A percentile compares a stretch with the other conserved stretches of the same genome.
Evolutionary conservation across 2,113 vertebrate genomes (phyloP).

Genomic region (Microtus pennsylvanicus): DNA sequence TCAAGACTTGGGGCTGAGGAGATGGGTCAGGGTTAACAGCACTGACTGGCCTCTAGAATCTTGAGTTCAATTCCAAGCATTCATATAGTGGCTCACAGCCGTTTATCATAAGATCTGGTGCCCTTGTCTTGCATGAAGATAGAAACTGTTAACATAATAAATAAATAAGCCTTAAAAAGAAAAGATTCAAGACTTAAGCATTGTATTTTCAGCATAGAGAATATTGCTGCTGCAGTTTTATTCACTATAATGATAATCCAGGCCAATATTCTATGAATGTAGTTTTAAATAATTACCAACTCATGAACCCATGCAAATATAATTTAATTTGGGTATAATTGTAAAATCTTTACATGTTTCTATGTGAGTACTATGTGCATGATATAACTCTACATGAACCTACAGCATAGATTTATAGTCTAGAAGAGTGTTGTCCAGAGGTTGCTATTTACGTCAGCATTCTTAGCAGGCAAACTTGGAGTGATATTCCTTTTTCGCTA

Average conservation of each 20-base stretch:
- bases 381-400: neutral
- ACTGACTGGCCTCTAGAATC: too few species aligned
- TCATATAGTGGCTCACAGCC: too few species aligned
- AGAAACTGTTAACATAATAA: neutral
- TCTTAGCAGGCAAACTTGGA: neutral
- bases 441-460: neutral
- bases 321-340: neutral
- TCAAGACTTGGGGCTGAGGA: too few species aligned
- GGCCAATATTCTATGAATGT: neutral
- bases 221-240: slow-evolving; percentile 10
- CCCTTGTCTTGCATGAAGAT: too few species aligned
- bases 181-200: too few species aligned
- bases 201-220: neutral
- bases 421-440: neutral
- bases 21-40: too few species aligned
- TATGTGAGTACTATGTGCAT: neutral
- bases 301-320: neutral
- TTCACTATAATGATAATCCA: neutral
- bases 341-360: neutral
- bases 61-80: too few species aligned
- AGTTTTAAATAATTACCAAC: neutral
- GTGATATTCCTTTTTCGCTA: neutral
- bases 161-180: too few species aligned
- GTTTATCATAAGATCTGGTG: too few species aligned
- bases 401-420: neutral